Conservation (phyloP, 2,113 vertebrate species). For the Scopus umbretta region DNA sequence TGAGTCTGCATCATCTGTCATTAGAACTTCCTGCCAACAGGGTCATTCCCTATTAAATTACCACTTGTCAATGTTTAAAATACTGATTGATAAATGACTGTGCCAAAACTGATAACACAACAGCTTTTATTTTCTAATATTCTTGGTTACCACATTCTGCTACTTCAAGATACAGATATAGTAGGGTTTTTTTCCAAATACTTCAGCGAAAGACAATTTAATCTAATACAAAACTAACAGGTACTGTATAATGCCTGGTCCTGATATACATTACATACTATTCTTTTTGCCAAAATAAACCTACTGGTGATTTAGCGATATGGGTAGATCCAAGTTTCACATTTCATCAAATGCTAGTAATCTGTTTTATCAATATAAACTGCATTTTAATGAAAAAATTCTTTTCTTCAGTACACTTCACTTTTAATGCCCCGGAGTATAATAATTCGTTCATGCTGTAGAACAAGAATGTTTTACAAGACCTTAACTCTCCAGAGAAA, state of each 20-base stretch:
- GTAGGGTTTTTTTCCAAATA: slow-evolving; percentile 7
- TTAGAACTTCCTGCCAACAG: slow-evolving; percentile 91
- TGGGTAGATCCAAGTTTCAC: slow-evolving; percentile 76
- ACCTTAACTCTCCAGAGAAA: slow-evolving; percentile 80
- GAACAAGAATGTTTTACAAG: slow-evolving; percentile 83
- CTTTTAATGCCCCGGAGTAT: slow-evolving; percentile 76
- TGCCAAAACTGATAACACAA: slow-evolving; percentile 86
- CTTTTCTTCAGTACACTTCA: slow-evolving; percentile 81
- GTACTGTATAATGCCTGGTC: slow-evolving; percentile 62
- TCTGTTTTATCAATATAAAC: slow-evolving; percentile 84
- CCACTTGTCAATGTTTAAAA: slow-evolving; percentile 96
- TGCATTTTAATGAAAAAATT: slow-evolving; percentile 84
- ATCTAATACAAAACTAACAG: slow-evolving; percentile 72
- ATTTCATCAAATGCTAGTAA: slow-evolving; percentile 83
- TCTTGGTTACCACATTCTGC: slow-evolving; percentile 74
- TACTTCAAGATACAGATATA: slow-evolving; percentile 71
- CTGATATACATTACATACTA: slow-evolving; percentile 67
- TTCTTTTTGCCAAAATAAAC: slow-evolving; percentile 77
- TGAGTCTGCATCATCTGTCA: slow-evolving; percentile 97
- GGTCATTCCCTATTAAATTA: slow-evolving; percentile 98
- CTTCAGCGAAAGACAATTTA: slow-evolving; percentile 70
- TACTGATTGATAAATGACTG: slow-evolving; percentile 96
- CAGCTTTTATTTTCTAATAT: slow-evolving; percentile 82
- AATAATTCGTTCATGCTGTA: slow-evolving; percentile 81
- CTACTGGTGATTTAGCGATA: slow-evolving; percentile 74